Evolutionary conservation across 2,797 vertebrate species (phyloP), one percentile per base, ranked within the genome.

Genomic region (Ataeniobius toweri): DNA sequence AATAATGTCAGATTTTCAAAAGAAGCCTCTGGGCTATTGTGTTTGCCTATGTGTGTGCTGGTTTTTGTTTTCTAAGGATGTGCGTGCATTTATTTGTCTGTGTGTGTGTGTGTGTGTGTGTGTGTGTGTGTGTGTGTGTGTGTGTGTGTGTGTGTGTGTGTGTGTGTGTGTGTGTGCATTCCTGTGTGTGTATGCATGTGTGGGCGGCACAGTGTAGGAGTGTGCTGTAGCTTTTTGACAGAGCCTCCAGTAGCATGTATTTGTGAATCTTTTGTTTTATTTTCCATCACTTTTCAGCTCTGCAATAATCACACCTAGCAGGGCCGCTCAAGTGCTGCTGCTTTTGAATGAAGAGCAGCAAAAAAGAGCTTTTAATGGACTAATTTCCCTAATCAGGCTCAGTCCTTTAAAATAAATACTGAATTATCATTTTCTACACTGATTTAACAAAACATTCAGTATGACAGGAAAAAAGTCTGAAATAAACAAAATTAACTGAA

Each of bases 201-300:
- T 92, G 90, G 91, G 92, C 86, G 85, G 91, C 69, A 68, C 50
- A 86, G 93, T 90, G 93, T 94, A 90, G 93, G 93, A 89, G 93
- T 92, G 83, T 86, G 86, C 92, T 63, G 84, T 92, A 89, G 92
- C 92, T 94, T 94, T 91, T 93, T 90, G 90, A 94, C 92, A 93
- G 92, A 89, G 91, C 94, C 92, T 94, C 89, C 91, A 94, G 92
- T 93, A 87, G 89, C 82, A 71, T 86, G 87, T 92, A 90, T 94
- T 93, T 90, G 90, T 86, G 88, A 89, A 86, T 92, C 92, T 90
- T 94, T 94, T 93, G 90, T 94, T 94, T 91, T 91, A 87, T 86
- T 91, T 84, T 87, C 83, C 90, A 78, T 88, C 91, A 90, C 75
- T 85, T 88, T 89, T 90, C 82, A 86, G 89, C 87, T 73, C 74